Evolutionary conservation across 2,888 invertebrate species (phyloP), one percentile per base, ranked within the genome.

Genomic region (Podabrus alpinus): DNA sequence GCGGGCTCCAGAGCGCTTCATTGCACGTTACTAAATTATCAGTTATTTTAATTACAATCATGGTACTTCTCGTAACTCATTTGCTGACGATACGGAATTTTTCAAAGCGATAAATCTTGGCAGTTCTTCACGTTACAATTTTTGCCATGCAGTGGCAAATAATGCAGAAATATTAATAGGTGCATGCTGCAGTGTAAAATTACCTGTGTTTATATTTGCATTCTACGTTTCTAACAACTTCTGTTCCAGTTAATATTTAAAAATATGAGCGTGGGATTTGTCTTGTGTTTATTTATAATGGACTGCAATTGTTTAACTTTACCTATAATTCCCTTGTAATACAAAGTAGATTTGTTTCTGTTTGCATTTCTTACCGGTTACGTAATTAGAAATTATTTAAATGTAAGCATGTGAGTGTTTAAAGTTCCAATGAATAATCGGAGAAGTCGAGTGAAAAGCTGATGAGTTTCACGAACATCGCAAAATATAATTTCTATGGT

Each of bases 91-190:
- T 24, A 59, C 61, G 66, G 24, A 61, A 67, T 62, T 73, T 70
- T 59, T 19, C 60, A 11, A 10, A 72, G 69, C 19, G 75, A 75
- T 76, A 76, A 71, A 76, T 73, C 76, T 76, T 61, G 17, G 64
- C 76, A 76, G 70, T 73, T 73, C 70, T 75, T 76, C 76, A 62
- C 71, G 71, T 76, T 76, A 73, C 76, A 76, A 76, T 76, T 76
- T 73, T 70, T 73, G 73, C 71, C 64, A 70, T 29, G 67, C 62
- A 19, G n/a, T 62, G 17, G 62, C 62, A 45, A 45, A 45, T 45
- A 45, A 45, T n/a, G 45, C 45, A 64, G 62, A n/a, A 64, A 64
- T 64, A 64, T 16, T 64, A 64, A 64, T 64, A 64, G 21, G 19
- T 64, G 62, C 62, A 64, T 64, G 16, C n/a, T 64, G 62, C 62